Evolutionary conservation across 2,797 vertebrate genomes (phyloP), one percentile per base, ranked within the genome.

Genomic region (Molossus alvarezi): DNA sequence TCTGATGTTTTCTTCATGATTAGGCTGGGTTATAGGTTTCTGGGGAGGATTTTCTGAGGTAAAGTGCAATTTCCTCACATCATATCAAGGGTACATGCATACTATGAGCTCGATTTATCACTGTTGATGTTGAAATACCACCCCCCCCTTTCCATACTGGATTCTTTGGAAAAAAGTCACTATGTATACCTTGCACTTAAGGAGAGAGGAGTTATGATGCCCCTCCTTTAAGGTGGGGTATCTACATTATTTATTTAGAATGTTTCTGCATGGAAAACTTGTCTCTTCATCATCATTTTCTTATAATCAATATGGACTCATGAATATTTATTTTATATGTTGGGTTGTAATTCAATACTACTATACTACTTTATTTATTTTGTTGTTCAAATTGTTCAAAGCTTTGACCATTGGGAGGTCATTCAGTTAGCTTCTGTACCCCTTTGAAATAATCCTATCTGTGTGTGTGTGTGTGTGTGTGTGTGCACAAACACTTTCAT

Each of bases 291-390:
- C 21, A 6, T 90, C 5, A 69, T 57, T 89, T 72, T 10, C 73
- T 91, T 95, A 60, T 75, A 71, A 87, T 67, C 13, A 65, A 4
- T 86, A 65, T 75, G 69, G 20, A 27, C 20, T 41, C 29, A 48
- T 69, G 33, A 37, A 67, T 75, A 87, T 86, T 94, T 75, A 79
- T 73, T 81, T 87, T 83, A 41, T 88, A 29, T 41, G 15, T 84
- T 48, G 9, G 8, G 13, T 94, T 55, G 55, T 60, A 55, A 60
- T 87, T 90, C 13, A 41, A 6, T 58, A 76, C 10, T 60, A 11
- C 17, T 73, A 6, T 58, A 76, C 10, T 60, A 11, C 17, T 73
- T 79, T 82, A 53, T 79, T 65, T 95, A 41, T 67, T 82, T 71
- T 72, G 69, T 65, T 90, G n/a, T 77, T 82, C 58, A 93, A 48